Evolutionary conservation across 2,113 vertebrate species (phyloP).

Genomic region (Planiliza haematocheilus): DNA sequence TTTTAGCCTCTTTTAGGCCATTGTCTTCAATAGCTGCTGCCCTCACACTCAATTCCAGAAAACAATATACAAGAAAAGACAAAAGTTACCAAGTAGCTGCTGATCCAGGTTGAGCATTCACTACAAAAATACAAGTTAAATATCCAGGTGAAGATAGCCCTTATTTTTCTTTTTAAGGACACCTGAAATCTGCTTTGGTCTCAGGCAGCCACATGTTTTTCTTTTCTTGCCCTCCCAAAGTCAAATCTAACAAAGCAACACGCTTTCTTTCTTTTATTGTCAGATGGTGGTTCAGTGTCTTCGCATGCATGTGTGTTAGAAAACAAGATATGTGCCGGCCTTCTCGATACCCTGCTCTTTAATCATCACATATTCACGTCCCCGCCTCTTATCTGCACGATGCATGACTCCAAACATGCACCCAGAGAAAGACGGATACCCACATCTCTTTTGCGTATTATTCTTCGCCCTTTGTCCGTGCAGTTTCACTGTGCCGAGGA

Average conservation of each 20-base stretch:
- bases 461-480: constrained; percentile 38
- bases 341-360: constrained; percentile 51
- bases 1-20: too few relatives aligned
- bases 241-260: neutral
- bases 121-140: too few relatives aligned
- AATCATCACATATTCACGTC: constrained; percentile 81
- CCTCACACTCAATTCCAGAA: too few relatives aligned
- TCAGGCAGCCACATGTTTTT: neutral
- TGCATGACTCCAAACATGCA: constrained; percentile 53
- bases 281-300: neutral
- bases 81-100: too few relatives aligned
- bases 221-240: neutral
- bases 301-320: neutral
- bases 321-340: constrained; percentile 31
- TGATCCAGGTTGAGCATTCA: too few relatives aligned
- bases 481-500: constrained; percentile 7
- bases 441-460: constrained; percentile 43
- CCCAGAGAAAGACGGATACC: constrained; percentile 50
- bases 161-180: too few relatives aligned
- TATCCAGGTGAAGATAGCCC: too few relatives aligned
- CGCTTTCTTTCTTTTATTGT: neutral
- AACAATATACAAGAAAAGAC: too few relatives aligned
- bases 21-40: too few relatives aligned
- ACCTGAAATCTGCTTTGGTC: constrained; percentile 6
- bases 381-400: constrained; percentile 59